Evolutionary conservation across 2,113 vertebrate species (phyloP), one percentile per base, ranked within the genome.

Genomic region (Phocoena sinus): DNA sequence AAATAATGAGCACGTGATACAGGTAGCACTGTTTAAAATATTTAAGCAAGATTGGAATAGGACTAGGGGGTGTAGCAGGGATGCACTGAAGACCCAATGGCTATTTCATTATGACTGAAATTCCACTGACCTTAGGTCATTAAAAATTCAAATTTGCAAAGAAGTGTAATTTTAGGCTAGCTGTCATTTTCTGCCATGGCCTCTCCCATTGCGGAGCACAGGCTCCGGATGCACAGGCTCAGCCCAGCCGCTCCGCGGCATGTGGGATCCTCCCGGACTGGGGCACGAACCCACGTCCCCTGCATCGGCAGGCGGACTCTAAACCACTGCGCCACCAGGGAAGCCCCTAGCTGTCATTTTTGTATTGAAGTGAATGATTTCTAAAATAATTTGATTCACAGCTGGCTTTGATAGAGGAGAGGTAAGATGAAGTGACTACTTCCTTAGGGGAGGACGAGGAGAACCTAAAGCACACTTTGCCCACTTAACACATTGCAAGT

Each of bases 311-410:
- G 41, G 41, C 41, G 1, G 41, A 41, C 41, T 41, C 41, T 41
- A 6, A 41, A 41, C 41, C 41, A 41, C 41, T 41, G 41, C 41
- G 41, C 41, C 41, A 41, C 41, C 41, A 41, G 41, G 41, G 41
- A 41, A 41, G 41, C 41, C 41, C 41, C 60, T 3, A 50, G 36
- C 17, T 50, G 8, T 36, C 36, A 47, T 36, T 53, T 56, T 74
- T 44, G 41, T 15, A 31, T 56, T 36, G 47, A 12, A 83, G 23
- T 53, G 26, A 91, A 38, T 67, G 8, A 33, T 58, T 80, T 94
- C 36, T 85, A 15, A 81, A 96, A 56, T 47, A 85, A 53, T 91
- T 56, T 86, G 33, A 85, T 74, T 93, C 41, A 53, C 11, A 89
- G 11, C 0, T 79, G 36, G 38, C 14, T 91, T 93, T 89, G 23